phyloP scores from a whole-genome alignment of 1,140 invertebrate species.

The Aphelinus atriplicis region DNA sequence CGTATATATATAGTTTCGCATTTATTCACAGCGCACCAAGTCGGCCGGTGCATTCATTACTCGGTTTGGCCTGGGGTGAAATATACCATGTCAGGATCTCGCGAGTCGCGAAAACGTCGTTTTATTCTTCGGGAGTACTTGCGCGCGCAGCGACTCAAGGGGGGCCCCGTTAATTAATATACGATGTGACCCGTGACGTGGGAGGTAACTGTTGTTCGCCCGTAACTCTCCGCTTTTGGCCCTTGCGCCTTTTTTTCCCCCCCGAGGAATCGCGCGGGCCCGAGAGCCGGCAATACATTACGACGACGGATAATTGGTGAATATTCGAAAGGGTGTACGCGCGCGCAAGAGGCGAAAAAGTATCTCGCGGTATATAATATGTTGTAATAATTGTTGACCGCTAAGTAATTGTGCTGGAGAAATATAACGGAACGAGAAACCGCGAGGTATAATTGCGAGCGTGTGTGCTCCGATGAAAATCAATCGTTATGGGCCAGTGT shows the following conservation, averaged over 20 bases:
- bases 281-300: conserved; percentile 23
- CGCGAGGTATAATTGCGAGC: not conserved
- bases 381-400: conserved; percentile 12
- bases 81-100: not conserved
- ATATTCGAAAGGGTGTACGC: not conserved
- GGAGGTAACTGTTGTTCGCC: conserved; percentile 8
- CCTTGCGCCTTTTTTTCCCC: not conserved
- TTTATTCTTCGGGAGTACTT: conserved; percentile 27
- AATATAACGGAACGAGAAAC: conserved; percentile 25
- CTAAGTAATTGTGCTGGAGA: conserved; percentile 27
- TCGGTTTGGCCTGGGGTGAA: too few relatives aligned
- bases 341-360: too few relatives aligned
- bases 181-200: not conserved
- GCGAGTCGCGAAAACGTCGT: not conserved
- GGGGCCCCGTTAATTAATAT: conserved; percentile 18
- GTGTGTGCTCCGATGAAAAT: conserved; percentile 18
- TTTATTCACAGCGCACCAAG: too few relatives aligned
- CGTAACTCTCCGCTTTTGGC: not conserved
- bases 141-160: not conserved
- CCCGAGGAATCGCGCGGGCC: not conserved
- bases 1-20: too few relatives aligned
- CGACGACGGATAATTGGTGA: conserved; percentile 15
- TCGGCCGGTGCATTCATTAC: too few relatives aligned
- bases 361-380: too few relatives aligned
- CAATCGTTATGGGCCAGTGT: conserved; percentile 14